Conservation (phyloP, 2,113 vertebrate genomes). For the Mustela lutreola region DNA sequence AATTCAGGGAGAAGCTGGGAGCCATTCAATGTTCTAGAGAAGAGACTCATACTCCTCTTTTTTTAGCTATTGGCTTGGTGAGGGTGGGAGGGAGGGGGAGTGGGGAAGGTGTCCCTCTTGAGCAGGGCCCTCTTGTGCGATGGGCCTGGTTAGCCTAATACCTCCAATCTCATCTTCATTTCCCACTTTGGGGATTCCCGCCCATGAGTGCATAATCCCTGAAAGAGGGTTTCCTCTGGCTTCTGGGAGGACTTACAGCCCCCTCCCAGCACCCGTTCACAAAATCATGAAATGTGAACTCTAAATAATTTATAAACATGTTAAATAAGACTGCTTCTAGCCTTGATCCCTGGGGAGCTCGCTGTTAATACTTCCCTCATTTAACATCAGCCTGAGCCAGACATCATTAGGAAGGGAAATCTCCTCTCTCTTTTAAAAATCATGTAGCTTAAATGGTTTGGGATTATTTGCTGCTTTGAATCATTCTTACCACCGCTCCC, state of each 20-base stretch:
- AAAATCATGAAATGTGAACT: conserved; percentile 72
- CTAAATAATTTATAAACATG: conserved; percentile 81
- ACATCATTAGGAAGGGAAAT: conserved; percentile 81
- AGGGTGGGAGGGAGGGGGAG: neutral
- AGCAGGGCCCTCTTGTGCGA: neutral
- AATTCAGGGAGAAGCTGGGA: neutral
- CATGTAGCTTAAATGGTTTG: conserved; percentile 80
- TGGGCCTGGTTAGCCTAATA: neutral
- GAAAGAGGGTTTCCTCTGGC: conserved; percentile 9
- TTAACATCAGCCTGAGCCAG: conserved; percentile 78
- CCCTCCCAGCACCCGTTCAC: conserved; percentile 47
- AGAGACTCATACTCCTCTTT: neutral
- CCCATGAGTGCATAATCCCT: neutral
- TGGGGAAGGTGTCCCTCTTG: neutral
- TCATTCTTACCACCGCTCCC: conserved; percentile 69
- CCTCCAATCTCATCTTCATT: neutral
- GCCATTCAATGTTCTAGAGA: neutral
- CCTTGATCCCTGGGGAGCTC: conserved; percentile 73
- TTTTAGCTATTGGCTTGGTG: neutral
- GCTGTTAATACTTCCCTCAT: conserved; percentile 78
- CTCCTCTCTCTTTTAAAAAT: conserved; percentile 78
- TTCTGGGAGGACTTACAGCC: neutral
- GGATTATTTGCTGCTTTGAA: conserved; percentile 80
- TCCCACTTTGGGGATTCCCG: conserved; percentile 3
- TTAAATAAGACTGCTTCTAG: conserved; percentile 76